Conservation (phyloP, 2,113 vertebrate species). For the Orycteropus afer region DNA sequence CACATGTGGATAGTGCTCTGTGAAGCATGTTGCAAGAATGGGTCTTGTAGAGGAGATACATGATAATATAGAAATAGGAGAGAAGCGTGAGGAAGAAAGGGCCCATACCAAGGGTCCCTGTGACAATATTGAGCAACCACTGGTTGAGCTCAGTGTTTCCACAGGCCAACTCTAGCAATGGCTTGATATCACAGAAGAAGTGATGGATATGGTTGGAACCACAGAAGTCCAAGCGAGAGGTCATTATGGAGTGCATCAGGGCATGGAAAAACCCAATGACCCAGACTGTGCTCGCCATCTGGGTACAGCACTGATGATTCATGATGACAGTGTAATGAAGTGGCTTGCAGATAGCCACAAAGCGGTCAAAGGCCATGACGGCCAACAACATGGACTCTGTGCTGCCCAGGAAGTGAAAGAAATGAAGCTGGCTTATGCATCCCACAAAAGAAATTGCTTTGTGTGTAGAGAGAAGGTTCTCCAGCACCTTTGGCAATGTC, state of each 20-base stretch:
- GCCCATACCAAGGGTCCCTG: not conserved
- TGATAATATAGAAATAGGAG: conserved; percentile 67
- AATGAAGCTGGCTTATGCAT: conserved; percentile 66
- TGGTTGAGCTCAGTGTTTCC: conserved; percentile 53
- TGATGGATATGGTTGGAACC: conserved; percentile 28
- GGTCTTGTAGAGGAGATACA: conserved; percentile 20
- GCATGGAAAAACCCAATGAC: conserved; percentile 60
- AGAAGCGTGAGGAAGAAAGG: conserved; percentile 57
- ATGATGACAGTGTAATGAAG: conserved; percentile 50
- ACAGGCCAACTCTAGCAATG: conserved; percentile 65
- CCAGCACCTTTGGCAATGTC: conserved; percentile 67
- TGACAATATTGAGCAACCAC: conserved; percentile 52
- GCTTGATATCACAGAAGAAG: conserved; percentile 73
- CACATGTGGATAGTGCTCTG: conserved; percentile 51
- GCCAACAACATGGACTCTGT: conserved; percentile 54
- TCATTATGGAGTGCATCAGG: conserved; percentile 53
- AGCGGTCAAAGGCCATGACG: conserved; percentile 60
- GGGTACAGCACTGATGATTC: not conserved
- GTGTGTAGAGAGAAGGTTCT: not conserved
- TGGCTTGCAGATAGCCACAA: conserved; percentile 60
- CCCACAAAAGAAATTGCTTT: conserved; percentile 59
- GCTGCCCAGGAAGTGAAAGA: conserved; percentile 60
- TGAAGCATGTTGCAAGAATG: not conserved
- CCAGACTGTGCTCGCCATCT: not conserved
- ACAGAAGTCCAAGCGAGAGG: conserved; percentile 58